A percentile compares a stretch with the other conserved stretches of the same genome.
phyloP scores from a whole-genome alignment of 2,113 vertebrate species.

The Phylloscopus trochilus region DNA sequence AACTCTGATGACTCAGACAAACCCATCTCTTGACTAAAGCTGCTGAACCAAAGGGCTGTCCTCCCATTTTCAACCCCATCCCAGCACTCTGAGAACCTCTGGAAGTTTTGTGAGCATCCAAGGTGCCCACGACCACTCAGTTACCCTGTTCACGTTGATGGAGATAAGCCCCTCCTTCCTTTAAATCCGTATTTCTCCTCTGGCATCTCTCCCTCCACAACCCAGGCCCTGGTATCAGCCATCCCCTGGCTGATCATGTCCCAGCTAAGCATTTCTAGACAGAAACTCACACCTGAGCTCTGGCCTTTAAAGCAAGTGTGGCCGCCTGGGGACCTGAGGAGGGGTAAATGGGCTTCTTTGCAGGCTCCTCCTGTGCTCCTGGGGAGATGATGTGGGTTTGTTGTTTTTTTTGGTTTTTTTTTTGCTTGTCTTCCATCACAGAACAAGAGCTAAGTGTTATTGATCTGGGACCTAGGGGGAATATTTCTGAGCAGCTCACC shows the following conservation, averaged over 20 bases:
- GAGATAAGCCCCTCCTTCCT: neutral
- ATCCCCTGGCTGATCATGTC: neutral
- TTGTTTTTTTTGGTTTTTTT: no score
- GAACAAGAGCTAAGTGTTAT: slow-evolving; percentile 85
- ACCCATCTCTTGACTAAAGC: neutral
- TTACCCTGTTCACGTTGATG: neutral
- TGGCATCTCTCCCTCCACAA: neutral
- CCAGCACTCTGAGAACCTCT: neutral
- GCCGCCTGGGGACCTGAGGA: neutral
- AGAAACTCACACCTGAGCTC: neutral
- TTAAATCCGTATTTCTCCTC: neutral
- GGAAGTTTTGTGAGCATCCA: neutral
- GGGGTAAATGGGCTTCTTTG: slow-evolving; percentile 21
- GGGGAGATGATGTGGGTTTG: slow-evolving; percentile 78
- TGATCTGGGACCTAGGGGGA: slow-evolving; percentile 75
- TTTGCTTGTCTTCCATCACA: slow-evolving; percentile 79
- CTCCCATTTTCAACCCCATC: neutral
- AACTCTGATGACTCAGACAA: neutral
- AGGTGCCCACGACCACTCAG: neutral
- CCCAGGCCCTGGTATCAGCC: neutral
- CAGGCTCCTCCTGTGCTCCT: slow-evolving; percentile 62
- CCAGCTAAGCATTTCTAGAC: neutral
- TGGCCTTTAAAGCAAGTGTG: neutral
- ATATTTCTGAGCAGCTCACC: slow-evolving; percentile 74
- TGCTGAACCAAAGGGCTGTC: neutral